Evolutionary conservation across 1,140 invertebrate genomes (phyloP).

Genomic region (Latrodectus geometricus): DNA sequence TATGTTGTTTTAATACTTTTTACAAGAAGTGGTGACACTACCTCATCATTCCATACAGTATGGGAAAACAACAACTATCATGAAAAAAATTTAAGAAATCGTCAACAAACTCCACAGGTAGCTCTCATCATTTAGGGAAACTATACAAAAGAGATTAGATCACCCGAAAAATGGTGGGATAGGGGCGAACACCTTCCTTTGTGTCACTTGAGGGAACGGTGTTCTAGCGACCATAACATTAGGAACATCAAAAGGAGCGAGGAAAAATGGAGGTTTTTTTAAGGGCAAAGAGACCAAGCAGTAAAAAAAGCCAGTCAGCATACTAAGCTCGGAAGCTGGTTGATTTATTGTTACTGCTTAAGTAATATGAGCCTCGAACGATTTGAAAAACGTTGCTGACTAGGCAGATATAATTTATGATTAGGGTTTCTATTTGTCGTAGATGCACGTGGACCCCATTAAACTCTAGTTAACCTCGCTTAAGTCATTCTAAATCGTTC

Average conservation of each 20-base stretch:
- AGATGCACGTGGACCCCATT: conserved; percentile 61
- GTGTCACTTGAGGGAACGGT: conserved; percentile 2
- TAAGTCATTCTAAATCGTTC: conserved; percentile 61
- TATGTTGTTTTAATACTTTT: no score
- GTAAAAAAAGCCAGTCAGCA: conserved; percentile 44
- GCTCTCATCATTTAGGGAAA: no score
- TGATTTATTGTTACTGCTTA: conserved; percentile 60
- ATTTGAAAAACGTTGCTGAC: conserved; percentile 58
- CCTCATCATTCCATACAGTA: no score
- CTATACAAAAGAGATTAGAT: no score
- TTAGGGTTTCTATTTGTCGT: conserved; percentile 61
- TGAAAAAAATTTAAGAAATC: no score
- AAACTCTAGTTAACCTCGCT: conserved; percentile 62
- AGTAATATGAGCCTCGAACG: conserved; percentile 58
- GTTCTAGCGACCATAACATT: conserved; percentile 37
- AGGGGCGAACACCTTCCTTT: conserved; percentile 21
- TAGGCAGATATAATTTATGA: conserved; percentile 62
- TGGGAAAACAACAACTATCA: no score
- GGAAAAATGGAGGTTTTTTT: no score
- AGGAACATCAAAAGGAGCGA: background rate
- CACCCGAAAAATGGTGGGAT: background rate
- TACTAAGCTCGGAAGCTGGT: conserved; percentile 38
- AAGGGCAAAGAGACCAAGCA: background rate
- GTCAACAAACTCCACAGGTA: no score
- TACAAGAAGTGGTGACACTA: no score